phyloP scores from a whole-genome alignment of 2,113 vertebrate genomes.

The Apistogramma diplotaenia region DNA sequence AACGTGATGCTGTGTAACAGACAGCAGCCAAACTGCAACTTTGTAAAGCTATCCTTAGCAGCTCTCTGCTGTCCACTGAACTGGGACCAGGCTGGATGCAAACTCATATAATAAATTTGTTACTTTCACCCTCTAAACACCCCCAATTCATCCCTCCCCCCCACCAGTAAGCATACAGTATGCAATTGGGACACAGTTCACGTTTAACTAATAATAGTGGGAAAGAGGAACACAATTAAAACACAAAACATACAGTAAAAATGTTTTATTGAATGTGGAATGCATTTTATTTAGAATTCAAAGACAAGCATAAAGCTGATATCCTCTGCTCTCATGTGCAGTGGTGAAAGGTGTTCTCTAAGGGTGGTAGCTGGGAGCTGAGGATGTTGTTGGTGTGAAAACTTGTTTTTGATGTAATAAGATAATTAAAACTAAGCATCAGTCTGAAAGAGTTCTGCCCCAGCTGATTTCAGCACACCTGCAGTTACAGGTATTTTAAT shows the following conservation, averaged over 20 bases:
- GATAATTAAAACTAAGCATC: too few species aligned
- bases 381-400: neutral
- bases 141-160: neutral
- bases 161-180: neutral
- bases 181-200: constrained; percentile 60
- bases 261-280: constrained; percentile 10
- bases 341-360: neutral
- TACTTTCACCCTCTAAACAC: neutral
- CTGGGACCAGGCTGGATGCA: neutral
- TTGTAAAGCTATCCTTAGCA: neutral
- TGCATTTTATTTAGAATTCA: neutral
- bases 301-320: constrained; percentile 40
- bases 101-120: neutral
- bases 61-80: neutral
- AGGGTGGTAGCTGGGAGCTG: neutral
- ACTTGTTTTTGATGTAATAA: too few species aligned
- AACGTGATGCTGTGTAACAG: neutral
- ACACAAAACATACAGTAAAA: constrained; percentile 25
- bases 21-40: constrained; percentile 5
- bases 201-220: constrained; percentile 53
- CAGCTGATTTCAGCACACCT: neutral
- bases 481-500: too few species aligned
- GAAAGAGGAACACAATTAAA: constrained; percentile 16
- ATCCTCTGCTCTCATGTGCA: constrained; percentile 1
- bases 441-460: neutral